phyloP scores from a whole-genome alignment of 2,113 vertebrate species.

The Calidris pygmaea region DNA sequence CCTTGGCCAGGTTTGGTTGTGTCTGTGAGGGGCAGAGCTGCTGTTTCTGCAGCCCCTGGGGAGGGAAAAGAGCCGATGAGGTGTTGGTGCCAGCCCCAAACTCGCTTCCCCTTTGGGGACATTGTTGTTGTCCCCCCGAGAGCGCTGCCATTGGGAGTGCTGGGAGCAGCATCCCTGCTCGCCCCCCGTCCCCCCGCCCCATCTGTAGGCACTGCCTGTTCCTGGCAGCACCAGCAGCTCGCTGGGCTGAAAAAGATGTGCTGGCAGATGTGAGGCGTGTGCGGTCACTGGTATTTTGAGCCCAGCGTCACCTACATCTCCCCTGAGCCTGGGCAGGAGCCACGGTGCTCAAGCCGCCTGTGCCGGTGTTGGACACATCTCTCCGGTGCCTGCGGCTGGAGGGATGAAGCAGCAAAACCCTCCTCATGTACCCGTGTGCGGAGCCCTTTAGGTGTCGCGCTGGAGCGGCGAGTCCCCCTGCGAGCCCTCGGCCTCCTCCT shows the following conservation, averaged over 20 bases:
- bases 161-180: neutral
- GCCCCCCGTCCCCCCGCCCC: accelerated
- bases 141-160: neutral
- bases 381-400: neutral
- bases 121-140: accelerated
- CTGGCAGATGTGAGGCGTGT: neutral
- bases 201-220: neutral
- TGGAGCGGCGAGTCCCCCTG: neutral
- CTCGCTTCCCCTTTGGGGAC: neutral
- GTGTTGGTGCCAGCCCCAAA: neutral
- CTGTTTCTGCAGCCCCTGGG: neutral
- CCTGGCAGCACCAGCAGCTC: neutral
- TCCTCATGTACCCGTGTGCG: accelerated
- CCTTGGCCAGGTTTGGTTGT: too few species aligned
- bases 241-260: too few species aligned
- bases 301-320: neutral
- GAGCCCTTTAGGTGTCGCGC: slow-evolving; percentile 50
- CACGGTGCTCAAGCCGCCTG: neutral
- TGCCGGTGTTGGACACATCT: neutral
- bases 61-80: neutral
- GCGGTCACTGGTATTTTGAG: neutral
- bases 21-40: neutral
- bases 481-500: neutral
- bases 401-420: neutral
- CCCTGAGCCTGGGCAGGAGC: neutral